Evolutionary conservation across 2,888 invertebrate genomes (phyloP), one percentile per base, ranked within the genome.

Genomic region (Eristalinus aeneus): DNA sequence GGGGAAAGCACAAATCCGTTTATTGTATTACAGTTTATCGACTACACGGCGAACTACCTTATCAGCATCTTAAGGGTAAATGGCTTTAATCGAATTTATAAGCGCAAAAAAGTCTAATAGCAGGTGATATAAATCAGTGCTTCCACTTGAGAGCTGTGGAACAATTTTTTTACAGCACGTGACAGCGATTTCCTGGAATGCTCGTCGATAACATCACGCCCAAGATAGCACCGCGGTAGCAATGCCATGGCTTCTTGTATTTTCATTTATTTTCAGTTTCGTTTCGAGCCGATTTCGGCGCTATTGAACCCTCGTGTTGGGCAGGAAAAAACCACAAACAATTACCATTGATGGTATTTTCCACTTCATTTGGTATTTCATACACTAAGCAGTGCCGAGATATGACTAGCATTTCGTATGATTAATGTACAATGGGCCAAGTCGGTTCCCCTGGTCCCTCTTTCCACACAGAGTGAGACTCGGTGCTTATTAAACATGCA

Each of bases 331-430:
- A 46, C n/a, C 46, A 46, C 46, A 8, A 46, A 46, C 46, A 46
- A 46, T 16, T 46, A 46, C 46, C 46, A 46, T 46, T 46, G 32
- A 76, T 36, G 77, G 64, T 71, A 64, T 78, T 78, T 63, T 71
- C 69, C 72, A 65, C 39, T 64, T 63, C 31, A 36, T 31, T 56
- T 56, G 56, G 32, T 64, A 46, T 79, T 65, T 79, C 54, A 67
- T 73, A 32, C 73, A 53, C 60, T 60, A 63, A 36, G 12, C 76
- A 16, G 67, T 36, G 20, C 22, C 23, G 32, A 46, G 71, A 36
- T 74, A 80, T 74, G 74, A 67, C 67, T 80, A 63, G 73, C 68
- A 80, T 80, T 69, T 56, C 16, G 63, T 64, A 74, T 69, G 74
- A 80, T 80, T 68, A 68, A 80, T 69, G 74, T 67, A 65, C 60